These are phyloP conservation scores for Morone chrysops DNA, from an alignment of 2,113 vertebrate species.

Conservation along the genomic window DNA sequence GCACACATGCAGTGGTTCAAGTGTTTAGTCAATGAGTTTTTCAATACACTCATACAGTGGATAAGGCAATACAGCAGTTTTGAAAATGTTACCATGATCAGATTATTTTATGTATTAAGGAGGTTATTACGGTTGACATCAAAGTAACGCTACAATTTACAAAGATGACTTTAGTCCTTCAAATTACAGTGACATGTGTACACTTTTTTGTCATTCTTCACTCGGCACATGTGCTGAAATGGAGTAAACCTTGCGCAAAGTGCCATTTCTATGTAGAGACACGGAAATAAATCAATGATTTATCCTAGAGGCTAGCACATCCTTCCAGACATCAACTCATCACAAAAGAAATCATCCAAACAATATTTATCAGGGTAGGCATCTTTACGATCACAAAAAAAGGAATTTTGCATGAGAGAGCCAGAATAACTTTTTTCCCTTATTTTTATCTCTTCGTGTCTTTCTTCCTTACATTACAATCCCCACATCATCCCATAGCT, in stretches of 20 bases:
- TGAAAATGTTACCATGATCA: not conserved
- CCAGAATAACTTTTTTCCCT: not conserved
- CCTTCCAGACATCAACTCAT: not conserved
- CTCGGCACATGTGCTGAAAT: not conserved
- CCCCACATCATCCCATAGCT: constrained; percentile 18
- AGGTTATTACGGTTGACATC: not conserved
- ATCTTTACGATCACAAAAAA: not conserved
- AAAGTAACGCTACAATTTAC: not conserved
- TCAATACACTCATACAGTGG: not conserved
- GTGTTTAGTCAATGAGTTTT: not conserved
- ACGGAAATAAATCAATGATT: not conserved
- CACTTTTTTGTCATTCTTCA: not conserved
- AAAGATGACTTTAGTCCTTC: not conserved
- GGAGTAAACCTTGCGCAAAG: not conserved
- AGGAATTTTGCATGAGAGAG: not conserved
- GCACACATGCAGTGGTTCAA: constrained; percentile 32
- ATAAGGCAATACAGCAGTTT: not conserved
- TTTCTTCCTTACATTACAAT: constrained; percentile 48
- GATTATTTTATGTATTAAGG: not conserved
- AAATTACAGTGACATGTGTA: not conserved
- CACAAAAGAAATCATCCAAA: not conserved
- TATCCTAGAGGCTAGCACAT: not conserved
- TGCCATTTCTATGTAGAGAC: not conserved
- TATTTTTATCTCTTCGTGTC: constrained; percentile 2
- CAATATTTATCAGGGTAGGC: not conserved